Conservation (phyloP, 92 coral and sea anemone species). For the Heliopora coerulea region DNA sequence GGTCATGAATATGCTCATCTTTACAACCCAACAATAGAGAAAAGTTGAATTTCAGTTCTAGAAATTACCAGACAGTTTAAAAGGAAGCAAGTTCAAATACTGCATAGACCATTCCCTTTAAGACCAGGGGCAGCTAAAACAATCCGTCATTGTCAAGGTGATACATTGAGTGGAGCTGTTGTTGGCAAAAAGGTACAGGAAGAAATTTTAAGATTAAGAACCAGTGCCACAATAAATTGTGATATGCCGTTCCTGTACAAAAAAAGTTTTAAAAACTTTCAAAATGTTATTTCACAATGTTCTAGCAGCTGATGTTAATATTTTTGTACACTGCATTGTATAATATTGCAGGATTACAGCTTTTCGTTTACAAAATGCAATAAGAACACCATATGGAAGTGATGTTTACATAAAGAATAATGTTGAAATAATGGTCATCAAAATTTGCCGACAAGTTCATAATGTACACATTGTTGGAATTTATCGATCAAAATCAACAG, state of each 20-base stretch:
- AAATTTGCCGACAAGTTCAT: slow-evolving; percentile 32
- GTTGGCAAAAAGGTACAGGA: slow-evolving; percentile 61
- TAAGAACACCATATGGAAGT: slow-evolving; percentile 57
- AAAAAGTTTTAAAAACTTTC: slow-evolving; percentile 2
- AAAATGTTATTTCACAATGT: slow-evolving; percentile 66
- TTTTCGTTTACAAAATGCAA: slow-evolving; percentile 56
- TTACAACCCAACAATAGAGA: slow-evolving; percentile 35
- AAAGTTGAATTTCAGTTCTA: slow-evolving; percentile 60
- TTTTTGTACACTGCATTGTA: too few relatives aligned
- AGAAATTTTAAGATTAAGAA: slow-evolving; percentile 68
- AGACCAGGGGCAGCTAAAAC: slow-evolving; percentile 73
- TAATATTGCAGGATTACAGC: slow-evolving; percentile 40
- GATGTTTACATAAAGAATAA: slow-evolving; percentile 52
- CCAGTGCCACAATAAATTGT: slow-evolving; percentile 43
- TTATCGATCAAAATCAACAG: slow-evolving; percentile 58
- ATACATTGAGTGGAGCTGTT: slow-evolving; percentile 63
- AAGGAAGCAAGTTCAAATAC: slow-evolving; percentile 44
- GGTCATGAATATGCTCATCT: slow-evolving; percentile 52
- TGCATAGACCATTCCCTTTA: slow-evolving; percentile 66
- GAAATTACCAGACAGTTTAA: slow-evolving; percentile 64
- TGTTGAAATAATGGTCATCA: slow-evolving; percentile 55
- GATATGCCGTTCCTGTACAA: slow-evolving; percentile 37
- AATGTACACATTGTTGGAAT: slow-evolving; percentile 60
- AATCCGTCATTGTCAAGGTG: slow-evolving; percentile 71
- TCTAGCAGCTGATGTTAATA: slow-evolving; percentile 62